Conservation (phyloP, 2,888 invertebrate genomes). For the Chesias legatella region DNA sequence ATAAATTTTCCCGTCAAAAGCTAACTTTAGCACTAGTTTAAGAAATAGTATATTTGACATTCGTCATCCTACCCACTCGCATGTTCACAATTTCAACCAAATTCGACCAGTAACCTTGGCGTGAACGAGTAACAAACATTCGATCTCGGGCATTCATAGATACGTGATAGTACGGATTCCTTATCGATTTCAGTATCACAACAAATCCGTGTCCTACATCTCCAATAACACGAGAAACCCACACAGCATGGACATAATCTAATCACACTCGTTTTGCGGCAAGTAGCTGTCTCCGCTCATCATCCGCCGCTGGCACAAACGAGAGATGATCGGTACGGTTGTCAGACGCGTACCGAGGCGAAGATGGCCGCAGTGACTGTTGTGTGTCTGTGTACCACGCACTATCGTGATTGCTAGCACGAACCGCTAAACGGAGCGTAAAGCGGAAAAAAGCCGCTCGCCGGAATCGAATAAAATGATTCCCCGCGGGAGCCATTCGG, state of each 20-base stretch:
- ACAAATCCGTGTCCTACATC: constrained; percentile 35
- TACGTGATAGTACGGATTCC: background rate
- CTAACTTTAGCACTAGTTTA: no score
- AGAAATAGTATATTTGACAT: no score
- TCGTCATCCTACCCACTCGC: no score
- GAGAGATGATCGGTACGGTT: constrained; percentile 48
- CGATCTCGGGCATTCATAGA: no score
- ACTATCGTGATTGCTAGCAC: constrained; percentile 60
- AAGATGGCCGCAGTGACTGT: constrained; percentile 12
- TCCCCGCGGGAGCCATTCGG: constrained; percentile 86
- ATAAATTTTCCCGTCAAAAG: no score
- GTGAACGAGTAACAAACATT: no score
- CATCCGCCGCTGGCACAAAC: constrained; percentile 51
- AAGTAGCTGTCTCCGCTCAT: constrained; percentile 50
- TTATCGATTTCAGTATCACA: constrained; percentile 8
- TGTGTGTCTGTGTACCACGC: constrained; percentile 33
- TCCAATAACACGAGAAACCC: constrained; percentile 41
- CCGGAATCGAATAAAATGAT: constrained; percentile 87
- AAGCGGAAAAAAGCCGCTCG: constrained; percentile 76
- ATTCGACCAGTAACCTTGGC: no score
- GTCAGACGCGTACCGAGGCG: constrained; percentile 23
- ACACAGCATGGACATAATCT: constrained; percentile 32
- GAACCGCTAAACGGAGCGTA: constrained; percentile 77
- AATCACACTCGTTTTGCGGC: constrained; percentile 49
- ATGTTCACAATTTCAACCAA: no score